Percentiles rank a stretch among this genome's conserved stretches.
Conservation (phyloP, 2,888 invertebrate species). For the Dolichomitus sp. region DNA sequence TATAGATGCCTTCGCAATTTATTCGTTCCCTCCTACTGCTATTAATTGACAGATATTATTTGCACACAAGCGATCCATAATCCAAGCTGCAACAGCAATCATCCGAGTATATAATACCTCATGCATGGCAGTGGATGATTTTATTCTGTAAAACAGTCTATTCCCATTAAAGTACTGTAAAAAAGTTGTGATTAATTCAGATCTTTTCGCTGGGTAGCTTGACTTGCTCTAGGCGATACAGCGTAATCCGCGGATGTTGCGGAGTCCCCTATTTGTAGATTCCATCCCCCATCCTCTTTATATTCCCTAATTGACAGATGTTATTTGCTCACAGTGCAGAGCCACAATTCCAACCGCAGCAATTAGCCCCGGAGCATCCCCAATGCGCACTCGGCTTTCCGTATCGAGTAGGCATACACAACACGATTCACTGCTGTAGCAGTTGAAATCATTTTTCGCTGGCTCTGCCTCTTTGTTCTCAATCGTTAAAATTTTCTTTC, state of each 20-base stretch:
- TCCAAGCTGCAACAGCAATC: not conserved
- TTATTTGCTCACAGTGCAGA: slow-evolving; percentile 79
- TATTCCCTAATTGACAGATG: slow-evolving; percentile 82
- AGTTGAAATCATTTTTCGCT: slow-evolving; percentile 39
- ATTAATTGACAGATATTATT: slow-evolving; percentile 83
- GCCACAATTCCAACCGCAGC: slow-evolving; percentile 59
- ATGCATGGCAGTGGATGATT: not conserved
- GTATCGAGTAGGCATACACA: slow-evolving; percentile 19
- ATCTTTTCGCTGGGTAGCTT: slow-evolving; percentile 9
- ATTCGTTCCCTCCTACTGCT: slow-evolving; percentile 59
- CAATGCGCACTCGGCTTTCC: slow-evolving; percentile 42
- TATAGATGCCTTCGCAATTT: slow-evolving; percentile 59
- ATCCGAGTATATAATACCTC: not conserved
- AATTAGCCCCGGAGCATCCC: slow-evolving; percentile 62
- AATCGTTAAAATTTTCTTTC: not conserved
- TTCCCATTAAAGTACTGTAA: not conserved
- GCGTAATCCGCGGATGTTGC: slow-evolving; percentile 54
- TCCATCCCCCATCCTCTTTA: slow-evolving; percentile 59
- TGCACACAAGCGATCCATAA: slow-evolving; percentile 70
- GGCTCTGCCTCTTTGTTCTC: not conserved
- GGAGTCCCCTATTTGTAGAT: slow-evolving; percentile 53
- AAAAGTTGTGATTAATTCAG: not conserved
- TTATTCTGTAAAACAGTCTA: not conserved
- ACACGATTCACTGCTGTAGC: slow-evolving; percentile 12
- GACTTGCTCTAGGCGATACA: slow-evolving; percentile 5